Evolutionary conservation across 92 coral and sea anemone species (phyloP).

Genomic region (Parazoanthus darwini): DNA sequence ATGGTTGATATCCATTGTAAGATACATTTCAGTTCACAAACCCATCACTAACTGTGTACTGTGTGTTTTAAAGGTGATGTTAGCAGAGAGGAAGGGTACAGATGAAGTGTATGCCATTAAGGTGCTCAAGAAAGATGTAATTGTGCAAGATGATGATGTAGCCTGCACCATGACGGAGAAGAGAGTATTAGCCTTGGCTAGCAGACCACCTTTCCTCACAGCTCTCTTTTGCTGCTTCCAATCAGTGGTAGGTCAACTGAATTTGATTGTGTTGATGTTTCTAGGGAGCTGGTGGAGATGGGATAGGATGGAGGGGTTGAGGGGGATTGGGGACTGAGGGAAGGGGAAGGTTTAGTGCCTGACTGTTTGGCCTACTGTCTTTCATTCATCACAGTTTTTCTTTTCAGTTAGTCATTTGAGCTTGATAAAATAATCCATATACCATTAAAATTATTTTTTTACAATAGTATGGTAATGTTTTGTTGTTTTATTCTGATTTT

Average conservation of each 20-base stretch:
- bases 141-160: conserved; percentile 96
- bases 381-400: too few species aligned
- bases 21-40: not conserved
- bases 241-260: conserved; percentile 60
- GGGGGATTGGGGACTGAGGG: not conserved
- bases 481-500: not conserved
- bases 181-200: conserved; percentile 80
- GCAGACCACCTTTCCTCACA: conserved; percentile 95
- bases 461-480: not conserved
- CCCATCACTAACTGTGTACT: too few species aligned
- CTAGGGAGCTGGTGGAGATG: not conserved
- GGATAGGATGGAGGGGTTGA: too few species aligned
- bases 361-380: too few species aligned
- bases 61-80: conserved; percentile 68
- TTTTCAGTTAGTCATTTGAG: not conserved
- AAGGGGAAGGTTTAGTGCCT: too few species aligned
- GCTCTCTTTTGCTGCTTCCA: conserved; percentile 97
- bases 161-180: conserved; percentile 99
- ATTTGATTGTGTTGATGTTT: not conserved
- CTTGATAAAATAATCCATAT: not conserved
- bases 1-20: not conserved
- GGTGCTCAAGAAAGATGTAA: conserved; percentile 95
- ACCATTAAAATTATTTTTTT: too few species aligned
- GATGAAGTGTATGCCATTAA: conserved; percentile 98
- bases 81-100: conserved; percentile 88